Conservation (phyloP, 1,140 invertebrate genomes). For the Drosophila kepulauana region DNA sequence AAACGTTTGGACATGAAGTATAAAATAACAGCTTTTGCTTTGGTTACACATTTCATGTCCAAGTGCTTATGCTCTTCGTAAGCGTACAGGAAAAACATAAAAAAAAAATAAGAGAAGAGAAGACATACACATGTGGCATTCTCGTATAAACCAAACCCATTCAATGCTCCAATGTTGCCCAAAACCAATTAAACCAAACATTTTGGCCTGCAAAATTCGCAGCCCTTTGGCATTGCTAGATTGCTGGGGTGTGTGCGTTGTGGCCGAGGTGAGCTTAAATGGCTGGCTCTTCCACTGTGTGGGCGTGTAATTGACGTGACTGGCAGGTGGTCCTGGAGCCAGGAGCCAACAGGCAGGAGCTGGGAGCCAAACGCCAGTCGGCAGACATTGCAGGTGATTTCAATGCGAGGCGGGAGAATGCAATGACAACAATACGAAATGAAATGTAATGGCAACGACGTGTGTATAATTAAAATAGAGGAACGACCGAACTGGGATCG, state of each 20-base stretch:
- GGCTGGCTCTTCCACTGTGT: conserved; percentile 45
- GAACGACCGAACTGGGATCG: conserved; percentile 16
- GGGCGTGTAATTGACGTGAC: conserved; percentile 51
- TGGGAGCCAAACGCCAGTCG: not conserved
- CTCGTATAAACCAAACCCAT: conserved; percentile 51
- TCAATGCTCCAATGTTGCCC: conserved; percentile 60
- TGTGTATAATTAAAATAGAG: conserved; percentile 80
- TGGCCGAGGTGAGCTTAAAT: conserved; percentile 39
- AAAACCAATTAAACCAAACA: conserved; percentile 83
- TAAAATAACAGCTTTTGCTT: not conserved
- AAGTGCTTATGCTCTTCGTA: not conserved
- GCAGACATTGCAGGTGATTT: conserved; percentile 19
- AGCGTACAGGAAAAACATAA: not conserved
- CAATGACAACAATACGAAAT: conserved; percentile 73
- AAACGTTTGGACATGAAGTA: too few relatives aligned
- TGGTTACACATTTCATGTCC: not conserved
- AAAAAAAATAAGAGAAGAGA: not conserved
- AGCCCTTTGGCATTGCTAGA: conserved; percentile 55
- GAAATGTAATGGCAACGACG: conserved; percentile 79
- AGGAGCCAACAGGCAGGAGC: not conserved
- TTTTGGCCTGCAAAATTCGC: conserved; percentile 64
- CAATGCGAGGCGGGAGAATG: conserved; percentile 10
- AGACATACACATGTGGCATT: conserved; percentile 29
- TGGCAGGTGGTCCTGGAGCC: conserved; percentile 13
- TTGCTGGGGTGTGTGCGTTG: conserved; percentile 40